phyloP scores from a whole-genome alignment of 1,140 invertebrate species.

The Platorchestia sp. region DNA sequence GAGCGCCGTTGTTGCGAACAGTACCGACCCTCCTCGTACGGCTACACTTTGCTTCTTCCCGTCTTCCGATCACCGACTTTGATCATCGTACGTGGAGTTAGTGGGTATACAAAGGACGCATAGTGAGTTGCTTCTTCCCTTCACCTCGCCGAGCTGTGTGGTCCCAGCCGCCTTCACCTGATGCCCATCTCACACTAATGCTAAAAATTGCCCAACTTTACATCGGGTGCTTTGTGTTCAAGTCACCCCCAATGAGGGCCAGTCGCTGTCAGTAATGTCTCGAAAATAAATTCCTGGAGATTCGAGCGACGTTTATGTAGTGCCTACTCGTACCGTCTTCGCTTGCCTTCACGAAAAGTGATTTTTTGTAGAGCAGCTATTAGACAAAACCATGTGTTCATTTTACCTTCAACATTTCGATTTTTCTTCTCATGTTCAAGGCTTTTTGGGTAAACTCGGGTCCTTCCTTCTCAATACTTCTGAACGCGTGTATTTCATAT shows the following conservation, averaged over 20 bases:
- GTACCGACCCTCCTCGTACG: background rate
- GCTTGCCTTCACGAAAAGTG: background rate
- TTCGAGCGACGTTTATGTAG: background rate
- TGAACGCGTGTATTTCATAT: background rate
- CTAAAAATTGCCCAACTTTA: slow-evolving; percentile 52
- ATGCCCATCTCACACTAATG: slow-evolving; percentile 49
- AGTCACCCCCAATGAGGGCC: background rate
- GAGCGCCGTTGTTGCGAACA: slow-evolving; percentile 9
- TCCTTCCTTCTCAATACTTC: background rate
- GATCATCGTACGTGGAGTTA: background rate
- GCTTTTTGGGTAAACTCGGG: background rate
- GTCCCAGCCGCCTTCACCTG: slow-evolving; percentile 16
- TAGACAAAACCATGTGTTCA: too few species aligned
- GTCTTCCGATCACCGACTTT: too few species aligned
- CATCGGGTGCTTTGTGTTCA: slow-evolving; percentile 39
- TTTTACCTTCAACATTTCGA: too few species aligned
- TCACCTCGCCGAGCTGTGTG: slow-evolving; percentile 33
- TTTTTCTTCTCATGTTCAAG: too few species aligned
- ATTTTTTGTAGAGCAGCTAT: background rate
- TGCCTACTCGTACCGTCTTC: background rate
- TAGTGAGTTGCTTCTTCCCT: background rate
- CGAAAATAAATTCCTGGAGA: slow-evolving; percentile 18
- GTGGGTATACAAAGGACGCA: slow-evolving; percentile 2
- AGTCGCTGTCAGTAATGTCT: slow-evolving; percentile 1
- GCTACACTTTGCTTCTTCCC: slow-evolving; percentile 24